A percentile compares a stretch with the other conserved stretches of the same genome.
Conservation (phyloP, 2,888 invertebrate genomes). For the Stictocephala bisonia region DNA sequence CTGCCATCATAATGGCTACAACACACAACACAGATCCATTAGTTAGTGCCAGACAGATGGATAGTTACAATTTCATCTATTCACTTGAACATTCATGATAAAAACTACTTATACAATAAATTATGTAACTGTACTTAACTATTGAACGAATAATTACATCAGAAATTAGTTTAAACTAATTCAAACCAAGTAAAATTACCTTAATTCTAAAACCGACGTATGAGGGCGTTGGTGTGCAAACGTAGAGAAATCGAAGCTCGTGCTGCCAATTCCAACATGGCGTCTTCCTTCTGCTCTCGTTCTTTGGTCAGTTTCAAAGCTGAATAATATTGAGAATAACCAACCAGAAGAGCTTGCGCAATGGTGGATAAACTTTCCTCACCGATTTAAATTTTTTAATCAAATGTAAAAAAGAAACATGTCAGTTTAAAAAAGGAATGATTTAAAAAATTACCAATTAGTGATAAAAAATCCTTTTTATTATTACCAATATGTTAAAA, state of each 20-base stretch:
- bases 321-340: background rate
- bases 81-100: background rate
- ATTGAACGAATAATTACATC: no score
- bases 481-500: no score
- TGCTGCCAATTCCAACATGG: constrained; percentile 42
- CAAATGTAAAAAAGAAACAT: background rate
- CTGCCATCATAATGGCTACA: constrained; percentile 68
- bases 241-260: constrained; percentile 10
- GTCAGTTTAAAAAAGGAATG: background rate
- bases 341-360: constrained; percentile 42
- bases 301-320: background rate
- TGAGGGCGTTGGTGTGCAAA: constrained; percentile 52
- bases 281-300: background rate
- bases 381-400: background rate
- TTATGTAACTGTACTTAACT: no score
- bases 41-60: no score
- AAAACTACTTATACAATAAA: background rate
- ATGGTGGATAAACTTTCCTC: constrained; percentile 13
- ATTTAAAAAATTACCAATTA: no score
- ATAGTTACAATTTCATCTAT: background rate
- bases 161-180: background rate
- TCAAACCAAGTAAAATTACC: constrained; percentile 1
- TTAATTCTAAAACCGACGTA: constrained; percentile 50
- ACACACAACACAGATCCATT: no score
- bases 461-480: no score